Base-by-base conservation (phyloP, 2,113 vertebrate species). In the Gymnorhina tibicen region DNA sequence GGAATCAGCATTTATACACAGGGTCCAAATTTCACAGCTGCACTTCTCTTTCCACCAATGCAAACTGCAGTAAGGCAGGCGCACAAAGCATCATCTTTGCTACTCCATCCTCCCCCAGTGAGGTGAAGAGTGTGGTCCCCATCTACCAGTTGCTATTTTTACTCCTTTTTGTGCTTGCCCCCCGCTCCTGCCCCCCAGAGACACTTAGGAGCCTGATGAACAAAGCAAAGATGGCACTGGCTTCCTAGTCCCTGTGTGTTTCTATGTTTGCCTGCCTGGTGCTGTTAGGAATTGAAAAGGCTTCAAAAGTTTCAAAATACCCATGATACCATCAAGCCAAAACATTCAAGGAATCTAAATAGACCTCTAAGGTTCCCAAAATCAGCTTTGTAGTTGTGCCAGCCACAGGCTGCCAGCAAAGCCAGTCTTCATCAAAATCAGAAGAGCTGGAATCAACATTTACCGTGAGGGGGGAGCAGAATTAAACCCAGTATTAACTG, bases 351-450 rank as follows among this genome's bases (percentile, higher is more conserved):
- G 90, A 96, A 97, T 86, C 80, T 90, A 92, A 78, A 95, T 82
- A 97, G 95, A 96, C 64, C 93, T 94, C 93, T 70, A 89, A 93
- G 67, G 70, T 83, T 97, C 87, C 83, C 33, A 3, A 95, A 92
- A 95, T 87, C 50, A 96, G 87, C 92, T 95, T 96, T 97, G 93
- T 97, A 91, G 91, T 84, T 67, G 74, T 94, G 93, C 96, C 96
- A 97, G 75, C 59, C 91, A 90, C 76, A 80, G 59, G 70, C 91
- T 95, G 92, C 70, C 95, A 97, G 93, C 52, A 94, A 97, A 96
- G 74, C 39, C 77, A 97, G 85, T 87, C 89, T 85, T 72, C 84
- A 97, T 95, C 85, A 96, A 93, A 95, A 96, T 94, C 91, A 97
- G 82, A 91, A 95, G 76, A 87, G 92, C 73, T 91, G 60, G 56